Conservation (phyloP, 2,797 vertebrate genomes). For the Balearica regulorum region DNA sequence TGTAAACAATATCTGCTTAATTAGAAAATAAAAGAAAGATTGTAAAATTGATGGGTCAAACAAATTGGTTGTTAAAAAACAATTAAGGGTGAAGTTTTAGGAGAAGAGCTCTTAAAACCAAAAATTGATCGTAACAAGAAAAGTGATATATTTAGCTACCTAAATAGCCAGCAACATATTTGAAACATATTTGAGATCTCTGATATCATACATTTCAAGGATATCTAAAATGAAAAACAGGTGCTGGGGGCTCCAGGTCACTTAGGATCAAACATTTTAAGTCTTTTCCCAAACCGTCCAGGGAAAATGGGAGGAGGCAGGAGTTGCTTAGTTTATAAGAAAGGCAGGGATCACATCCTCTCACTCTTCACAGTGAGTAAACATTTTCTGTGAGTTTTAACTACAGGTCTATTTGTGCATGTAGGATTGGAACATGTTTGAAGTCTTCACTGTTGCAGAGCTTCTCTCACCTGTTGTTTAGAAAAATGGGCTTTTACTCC, state of each 20-base stretch:
- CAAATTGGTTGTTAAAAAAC: constrained; percentile 46
- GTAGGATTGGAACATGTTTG: constrained; percentile 72
- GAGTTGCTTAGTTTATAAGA: neutral
- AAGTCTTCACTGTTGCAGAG: neutral
- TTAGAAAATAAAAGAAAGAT: constrained; percentile 25
- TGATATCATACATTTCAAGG: neutral
- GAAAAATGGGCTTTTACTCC: constrained; percentile 4
- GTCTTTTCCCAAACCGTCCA: neutral
- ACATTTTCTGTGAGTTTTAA: neutral
- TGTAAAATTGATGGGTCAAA: constrained; percentile 30
- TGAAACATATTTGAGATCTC: neutral
- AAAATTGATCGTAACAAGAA: neutral
- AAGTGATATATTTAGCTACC: neutral
- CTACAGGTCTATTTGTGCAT: neutral
- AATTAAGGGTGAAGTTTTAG: neutral
- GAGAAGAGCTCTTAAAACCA: neutral
- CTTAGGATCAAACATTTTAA: neutral
- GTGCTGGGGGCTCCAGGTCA: neutral
- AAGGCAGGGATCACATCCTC: neutral
- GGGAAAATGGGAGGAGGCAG: neutral
- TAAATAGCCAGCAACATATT: neutral
- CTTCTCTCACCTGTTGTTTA: neutral
- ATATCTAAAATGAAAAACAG: neutral
- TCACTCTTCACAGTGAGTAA: neutral
- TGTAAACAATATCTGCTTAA: constrained; percentile 23